Evolutionary conservation across 1,140 invertebrate genomes (phyloP).

Genomic region (Diprion similis): DNA sequence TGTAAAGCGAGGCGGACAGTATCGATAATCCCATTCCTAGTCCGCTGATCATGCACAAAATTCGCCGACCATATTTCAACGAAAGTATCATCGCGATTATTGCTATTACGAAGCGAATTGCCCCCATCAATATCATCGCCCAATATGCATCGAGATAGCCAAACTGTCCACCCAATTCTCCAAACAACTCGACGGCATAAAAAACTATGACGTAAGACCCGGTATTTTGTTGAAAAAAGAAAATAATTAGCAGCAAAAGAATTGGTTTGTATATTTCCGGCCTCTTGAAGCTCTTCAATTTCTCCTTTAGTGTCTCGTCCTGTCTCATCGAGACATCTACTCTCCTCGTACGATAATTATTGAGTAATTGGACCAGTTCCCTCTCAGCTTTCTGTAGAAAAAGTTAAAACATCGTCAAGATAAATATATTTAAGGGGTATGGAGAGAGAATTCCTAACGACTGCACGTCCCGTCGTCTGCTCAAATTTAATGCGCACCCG

Average conservation of each 20-base stretch:
- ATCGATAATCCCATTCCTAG: conserved; percentile 65
- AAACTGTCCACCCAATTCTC: conserved; percentile 57
- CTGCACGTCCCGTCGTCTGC: too few species aligned
- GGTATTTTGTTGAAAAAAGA: conserved; percentile 66
- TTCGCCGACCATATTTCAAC: conserved; percentile 63
- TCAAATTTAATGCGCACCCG: too few species aligned
- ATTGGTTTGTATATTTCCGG: conserved; percentile 62
- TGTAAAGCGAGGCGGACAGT: conserved; percentile 60
- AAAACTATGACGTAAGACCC: conserved; percentile 73
- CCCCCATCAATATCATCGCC: conserved; percentile 60
- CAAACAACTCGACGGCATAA: conserved; percentile 69
- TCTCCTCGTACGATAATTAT: neutral
- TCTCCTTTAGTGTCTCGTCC: conserved; percentile 25
- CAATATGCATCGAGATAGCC: conserved; percentile 56
- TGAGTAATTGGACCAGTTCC: neutral
- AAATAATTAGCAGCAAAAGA: conserved; percentile 58
- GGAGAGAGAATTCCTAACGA: too few species aligned
- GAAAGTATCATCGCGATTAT: conserved; percentile 58
- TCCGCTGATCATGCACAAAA: conserved; percentile 62
- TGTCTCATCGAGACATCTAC: neutral
- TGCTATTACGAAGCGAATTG: conserved; percentile 62
- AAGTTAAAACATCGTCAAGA: conserved; percentile 29
- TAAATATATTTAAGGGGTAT: neutral
- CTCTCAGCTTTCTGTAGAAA: neutral
- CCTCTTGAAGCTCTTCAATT: conserved; percentile 27